Conservation (phyloP, 1,140 invertebrate genomes). For the Hycleus cichorii region DNA sequence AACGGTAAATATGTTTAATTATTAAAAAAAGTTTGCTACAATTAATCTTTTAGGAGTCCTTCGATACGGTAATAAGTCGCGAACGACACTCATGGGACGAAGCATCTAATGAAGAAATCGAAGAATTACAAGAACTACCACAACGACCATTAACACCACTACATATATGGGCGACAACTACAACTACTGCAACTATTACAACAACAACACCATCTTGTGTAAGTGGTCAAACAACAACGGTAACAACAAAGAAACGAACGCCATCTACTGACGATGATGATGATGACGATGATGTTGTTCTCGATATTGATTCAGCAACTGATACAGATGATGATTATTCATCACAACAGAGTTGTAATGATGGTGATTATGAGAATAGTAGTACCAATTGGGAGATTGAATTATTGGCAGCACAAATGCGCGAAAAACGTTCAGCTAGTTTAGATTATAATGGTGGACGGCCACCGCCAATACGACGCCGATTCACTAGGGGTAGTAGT, state of each 20-base stretch:
- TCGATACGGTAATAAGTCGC: conserved; percentile 36
- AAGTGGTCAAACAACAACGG: conserved; percentile 34
- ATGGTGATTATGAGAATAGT: conserved; percentile 30
- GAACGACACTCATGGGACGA: conserved; percentile 51
- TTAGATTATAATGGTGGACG: conserved; percentile 29
- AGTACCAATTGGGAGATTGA: conserved; percentile 39
- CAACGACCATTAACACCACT: conserved; percentile 41
- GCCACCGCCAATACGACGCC: conserved; percentile 9
- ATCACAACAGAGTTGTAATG: conserved; percentile 1
- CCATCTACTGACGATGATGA: no score
- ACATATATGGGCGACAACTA: conserved; percentile 29
- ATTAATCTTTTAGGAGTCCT: conserved; percentile 33
- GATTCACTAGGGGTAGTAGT: conserved; percentile 18
- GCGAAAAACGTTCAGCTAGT: conserved; percentile 35
- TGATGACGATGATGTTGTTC: conserved; percentile 29
- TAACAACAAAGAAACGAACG: no score
- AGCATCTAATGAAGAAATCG: conserved; percentile 49
- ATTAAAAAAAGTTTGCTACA: no score
- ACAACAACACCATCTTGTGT: neutral
- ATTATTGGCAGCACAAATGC: conserved; percentile 34
- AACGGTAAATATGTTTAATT: conserved; percentile 41
- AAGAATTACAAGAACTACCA: conserved; percentile 50
- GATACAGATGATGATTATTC: conserved; percentile 21
- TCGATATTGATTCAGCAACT: conserved; percentile 47
- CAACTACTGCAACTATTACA: no score